Evolutionary conservation across 2,113 vertebrate species (phyloP).

Genomic region (Apeltes quadracus): DNA sequence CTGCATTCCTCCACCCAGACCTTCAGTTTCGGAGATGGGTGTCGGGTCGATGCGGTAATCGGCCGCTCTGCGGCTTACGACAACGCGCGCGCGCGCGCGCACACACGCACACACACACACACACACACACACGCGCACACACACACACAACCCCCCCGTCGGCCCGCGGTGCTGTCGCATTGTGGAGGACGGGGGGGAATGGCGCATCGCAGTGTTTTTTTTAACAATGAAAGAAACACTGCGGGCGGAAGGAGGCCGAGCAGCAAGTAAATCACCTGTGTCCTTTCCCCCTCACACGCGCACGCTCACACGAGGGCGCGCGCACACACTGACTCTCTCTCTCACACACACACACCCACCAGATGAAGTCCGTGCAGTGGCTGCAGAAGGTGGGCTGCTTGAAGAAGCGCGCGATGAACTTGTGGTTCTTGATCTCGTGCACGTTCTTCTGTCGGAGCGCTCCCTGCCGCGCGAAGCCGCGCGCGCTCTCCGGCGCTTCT

Average conservation of each 20-base stretch:
- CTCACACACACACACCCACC: slow-evolving; percentile 81
- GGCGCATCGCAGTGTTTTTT: slow-evolving; percentile 61
- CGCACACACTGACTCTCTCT: slow-evolving; percentile 79
- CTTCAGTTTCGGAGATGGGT: slow-evolving; percentile 43
- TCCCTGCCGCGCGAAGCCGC: slow-evolving; percentile 90
- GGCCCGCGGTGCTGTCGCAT: slow-evolving; percentile 65
- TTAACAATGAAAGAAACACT: slow-evolving; percentile 53
- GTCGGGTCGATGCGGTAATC: slow-evolving; percentile 66
- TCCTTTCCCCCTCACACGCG: slow-evolving; percentile 58
- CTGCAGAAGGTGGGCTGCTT: slow-evolving; percentile 95
- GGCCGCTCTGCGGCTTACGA: slow-evolving; percentile 40
- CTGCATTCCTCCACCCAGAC: slow-evolving; percentile 69
- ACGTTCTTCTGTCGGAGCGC: slow-evolving; percentile 89
- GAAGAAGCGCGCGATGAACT: slow-evolving; percentile 92
- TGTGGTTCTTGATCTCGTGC: slow-evolving; percentile 91
- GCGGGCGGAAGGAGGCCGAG: slow-evolving; percentile 52
- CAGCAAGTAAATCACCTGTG: slow-evolving; percentile 83
- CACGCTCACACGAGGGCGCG: slow-evolving; percentile 84
- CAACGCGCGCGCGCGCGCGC: slow-evolving; percentile 6
- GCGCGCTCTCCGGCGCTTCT: slow-evolving; percentile 83
- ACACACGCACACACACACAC: not conserved
- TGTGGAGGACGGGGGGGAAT: slow-evolving; percentile 35
- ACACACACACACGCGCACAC: too few species aligned
- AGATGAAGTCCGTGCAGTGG: slow-evolving; percentile 94
- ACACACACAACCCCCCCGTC: not conserved